Percentiles rank a stretch among this genome's conserved stretches.
Evolutionary conservation across 2,797 vertebrate genomes (phyloP).

Genomic region (Cyclura pinguis): DNA sequence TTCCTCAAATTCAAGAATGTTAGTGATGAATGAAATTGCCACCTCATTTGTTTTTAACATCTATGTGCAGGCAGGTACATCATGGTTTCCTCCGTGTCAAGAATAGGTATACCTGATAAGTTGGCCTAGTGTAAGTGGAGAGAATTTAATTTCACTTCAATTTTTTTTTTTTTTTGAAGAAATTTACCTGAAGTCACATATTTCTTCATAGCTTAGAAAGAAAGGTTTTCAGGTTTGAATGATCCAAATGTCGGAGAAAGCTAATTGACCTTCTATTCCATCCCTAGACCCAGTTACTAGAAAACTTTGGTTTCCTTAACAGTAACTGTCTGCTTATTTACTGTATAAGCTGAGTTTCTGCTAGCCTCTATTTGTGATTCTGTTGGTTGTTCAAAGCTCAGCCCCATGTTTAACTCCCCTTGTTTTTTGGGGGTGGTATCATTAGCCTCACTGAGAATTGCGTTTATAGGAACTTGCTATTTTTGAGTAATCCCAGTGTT

Average conservation of each 20-base stretch:
- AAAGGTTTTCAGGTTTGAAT: background rate
- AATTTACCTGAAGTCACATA: background rate
- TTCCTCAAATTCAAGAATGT: background rate
- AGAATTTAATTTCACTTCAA: background rate
- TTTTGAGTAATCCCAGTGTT: background rate
- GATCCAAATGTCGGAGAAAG: too few relatives aligned
- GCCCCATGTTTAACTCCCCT: background rate
- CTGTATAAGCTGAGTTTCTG: background rate
- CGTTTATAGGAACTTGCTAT: background rate
- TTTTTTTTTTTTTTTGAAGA: too few relatives aligned
- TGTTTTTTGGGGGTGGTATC: background rate
- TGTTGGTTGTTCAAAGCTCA: background rate
- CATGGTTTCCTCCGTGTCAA: background rate
- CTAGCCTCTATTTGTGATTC: background rate
- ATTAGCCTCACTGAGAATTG: background rate
- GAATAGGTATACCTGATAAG: background rate
- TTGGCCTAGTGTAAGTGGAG: background rate
- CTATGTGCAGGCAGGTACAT: background rate
- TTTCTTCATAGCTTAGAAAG: background rate
- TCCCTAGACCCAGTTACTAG: background rate
- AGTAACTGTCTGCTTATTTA: background rate
- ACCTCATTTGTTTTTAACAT: background rate
- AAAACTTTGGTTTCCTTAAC: background rate
- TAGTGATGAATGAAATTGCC: background rate
- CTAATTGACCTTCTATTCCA: background rate